Percentiles rank a stretch among this genome's conserved stretches.
These are phyloP conservation scores for Aphrophora alni DNA, from an alignment of 2,888 invertebrate species.

Conservation along the genomic window DNA sequence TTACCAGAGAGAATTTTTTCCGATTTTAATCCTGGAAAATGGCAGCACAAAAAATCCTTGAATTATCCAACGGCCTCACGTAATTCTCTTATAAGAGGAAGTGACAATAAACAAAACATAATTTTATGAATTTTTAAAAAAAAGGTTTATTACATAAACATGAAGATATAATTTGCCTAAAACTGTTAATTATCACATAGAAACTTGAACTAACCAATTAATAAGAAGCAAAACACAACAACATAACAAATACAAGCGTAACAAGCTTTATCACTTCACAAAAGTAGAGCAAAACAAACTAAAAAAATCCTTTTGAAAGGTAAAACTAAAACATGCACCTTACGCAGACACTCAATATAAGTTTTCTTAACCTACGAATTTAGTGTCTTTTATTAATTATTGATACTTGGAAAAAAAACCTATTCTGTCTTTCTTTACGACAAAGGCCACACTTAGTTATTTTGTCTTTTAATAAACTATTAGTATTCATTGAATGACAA, in stretches of 20 bases:
- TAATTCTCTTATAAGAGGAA: too few relatives aligned
- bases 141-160: neutral
- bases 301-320: neutral
- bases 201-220: neutral
- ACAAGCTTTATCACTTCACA: neutral
- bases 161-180: slow-evolving; percentile 6
- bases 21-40: too few relatives aligned
- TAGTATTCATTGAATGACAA: neutral
- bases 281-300: neutral
- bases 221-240: neutral
- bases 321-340: neutral
- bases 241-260: slow-evolving; percentile 3
- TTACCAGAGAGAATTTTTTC: too few relatives aligned
- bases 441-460: slow-evolving; percentile 3
- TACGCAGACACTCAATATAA: neutral
- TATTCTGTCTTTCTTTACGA: neutral
- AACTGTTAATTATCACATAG: neutral
- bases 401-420: neutral
- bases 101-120: neutral
- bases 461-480: neutral
- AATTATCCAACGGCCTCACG: too few relatives aligned
- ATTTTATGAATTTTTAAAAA: neutral
- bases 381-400: neutral
- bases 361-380: too few relatives aligned
- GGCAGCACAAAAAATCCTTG: too few relatives aligned